These are phyloP conservation scores for Ischnus inquisitorius DNA, from an alignment of 2,888 invertebrate genomes.

Conservation along the genomic window DNA sequence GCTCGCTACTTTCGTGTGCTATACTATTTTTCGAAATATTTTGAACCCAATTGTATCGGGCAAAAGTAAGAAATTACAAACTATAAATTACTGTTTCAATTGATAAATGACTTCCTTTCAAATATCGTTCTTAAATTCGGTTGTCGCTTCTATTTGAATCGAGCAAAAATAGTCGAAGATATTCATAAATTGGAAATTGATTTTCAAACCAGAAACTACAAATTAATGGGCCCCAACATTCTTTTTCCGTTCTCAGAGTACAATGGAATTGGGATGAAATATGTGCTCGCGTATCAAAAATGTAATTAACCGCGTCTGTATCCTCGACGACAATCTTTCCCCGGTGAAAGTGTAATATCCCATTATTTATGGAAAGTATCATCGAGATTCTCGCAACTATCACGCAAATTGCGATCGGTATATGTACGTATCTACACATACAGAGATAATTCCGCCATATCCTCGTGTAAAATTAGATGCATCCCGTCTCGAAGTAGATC, in stretches of 20 bases:
- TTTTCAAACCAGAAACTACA: too few relatives aligned
- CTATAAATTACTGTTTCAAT: not conserved
- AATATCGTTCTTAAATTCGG: too few relatives aligned
- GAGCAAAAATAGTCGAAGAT: too few relatives aligned
- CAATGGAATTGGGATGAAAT: not conserved
- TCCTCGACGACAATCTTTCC: slow-evolving; percentile 10
- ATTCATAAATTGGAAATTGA: too few relatives aligned
- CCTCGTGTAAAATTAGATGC: slow-evolving; percentile 8
- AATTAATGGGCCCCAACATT: too few relatives aligned
- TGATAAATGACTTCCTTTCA: not conserved
- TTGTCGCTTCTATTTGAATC: too few relatives aligned
- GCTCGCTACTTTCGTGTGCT: not conserved
- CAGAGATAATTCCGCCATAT: not conserved
- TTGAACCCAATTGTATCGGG: not conserved
- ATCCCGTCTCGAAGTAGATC: slow-evolving; percentile 13
- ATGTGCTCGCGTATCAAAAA: not conserved
- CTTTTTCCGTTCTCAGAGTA: not conserved
- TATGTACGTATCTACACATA: not conserved
- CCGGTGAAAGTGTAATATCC: slow-evolving; percentile 22
- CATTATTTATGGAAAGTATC: slow-evolving; percentile 36
- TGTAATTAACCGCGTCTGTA: not conserved
- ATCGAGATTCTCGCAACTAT: slow-evolving; percentile 19
- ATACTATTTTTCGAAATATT: not conserved
- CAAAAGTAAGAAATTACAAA: not conserved
- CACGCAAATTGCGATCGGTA: not conserved